Base-by-base conservation (phyloP, 2,113 vertebrate genomes). In the Corvus hawaiiensis region DNA sequence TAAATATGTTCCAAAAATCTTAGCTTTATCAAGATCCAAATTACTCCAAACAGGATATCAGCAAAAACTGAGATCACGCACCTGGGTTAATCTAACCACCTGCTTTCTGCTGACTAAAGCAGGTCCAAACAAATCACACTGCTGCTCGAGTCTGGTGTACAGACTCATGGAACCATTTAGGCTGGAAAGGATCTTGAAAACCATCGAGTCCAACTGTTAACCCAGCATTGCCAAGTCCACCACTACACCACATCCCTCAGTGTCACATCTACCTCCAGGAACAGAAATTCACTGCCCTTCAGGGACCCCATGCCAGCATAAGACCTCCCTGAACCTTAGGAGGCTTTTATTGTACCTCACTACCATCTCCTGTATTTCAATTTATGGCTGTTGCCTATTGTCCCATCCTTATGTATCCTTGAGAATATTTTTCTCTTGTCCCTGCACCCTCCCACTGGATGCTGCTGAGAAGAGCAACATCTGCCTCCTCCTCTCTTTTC, bases 201-300 rank as follows among this genome's bases (percentile, higher is more conserved):
- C 35, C 2, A 32, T 20, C 0, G 0, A 64, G 17, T 35, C 17
- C 56, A 58, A 30, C 2, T 0, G 2, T 56, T 56, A 68, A 81
- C 5, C 23, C 28, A 56, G 16, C 17, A 52, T 4, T 41, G 24
- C 23, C 20, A 59, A 66, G n/a, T 59, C 33, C 37, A 69, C 10
- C 35, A 75, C 32, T 37, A 30, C 4, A 19, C 19, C 27, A 75
- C 13, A 33, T 19, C 35, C 33, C 23, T 9, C 23, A 21, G 9
- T 19, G 30, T 12, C 55, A 39, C 32, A 51, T 21, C 16, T 11
- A 63, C 15, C 39, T 44, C 13, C 24, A 78, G 19, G 32, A 91
- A 68, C 0, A 35, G 13, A 73, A 11, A 63, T 17, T 32, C 10
- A 51, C 4, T 10, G 12, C 18, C 16, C 43, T 71, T 35, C 35